A percentile compares a stretch with the other conserved stretches of the same genome.
Conservation (phyloP, 2,113 vertebrate genomes). For the Pogonocichla stellata region DNA sequence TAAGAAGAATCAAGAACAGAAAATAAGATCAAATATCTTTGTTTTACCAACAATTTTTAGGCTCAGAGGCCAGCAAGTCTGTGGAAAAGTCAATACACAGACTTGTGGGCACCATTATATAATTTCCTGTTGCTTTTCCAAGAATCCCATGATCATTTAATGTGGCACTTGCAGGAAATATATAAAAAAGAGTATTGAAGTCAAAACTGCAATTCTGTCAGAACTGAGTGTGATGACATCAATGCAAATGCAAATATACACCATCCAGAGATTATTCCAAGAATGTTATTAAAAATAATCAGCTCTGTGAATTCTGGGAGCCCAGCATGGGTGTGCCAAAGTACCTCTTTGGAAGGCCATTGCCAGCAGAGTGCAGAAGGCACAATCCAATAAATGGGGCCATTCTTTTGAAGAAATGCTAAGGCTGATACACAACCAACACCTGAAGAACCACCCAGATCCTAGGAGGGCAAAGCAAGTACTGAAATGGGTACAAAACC, state of each 20-base stretch:
- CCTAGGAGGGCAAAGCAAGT: not conserved
- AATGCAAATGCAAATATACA: not conserved
- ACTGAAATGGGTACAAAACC: not conserved
- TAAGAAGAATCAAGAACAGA: not conserved
- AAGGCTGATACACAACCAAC: not conserved
- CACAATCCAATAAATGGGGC: not conserved
- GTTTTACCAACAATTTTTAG: not conserved
- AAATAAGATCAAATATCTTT: not conserved
- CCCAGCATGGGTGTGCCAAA: not conserved
- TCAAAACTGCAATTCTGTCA: not conserved
- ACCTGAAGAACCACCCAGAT: not conserved
- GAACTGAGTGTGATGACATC: not conserved
- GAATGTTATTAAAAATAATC: not conserved
- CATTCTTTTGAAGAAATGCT: not conserved
- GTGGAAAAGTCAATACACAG: slow-evolving; percentile 29
- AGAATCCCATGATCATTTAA: not conserved
- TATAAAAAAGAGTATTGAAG: not conserved
- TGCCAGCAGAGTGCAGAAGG: not conserved
- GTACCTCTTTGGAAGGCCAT: not conserved
- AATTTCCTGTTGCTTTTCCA: slow-evolving; percentile 36
- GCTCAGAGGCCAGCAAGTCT: not conserved
- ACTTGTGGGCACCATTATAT: slow-evolving; percentile 14
- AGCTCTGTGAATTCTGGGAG: not conserved
- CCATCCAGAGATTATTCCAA: not conserved
- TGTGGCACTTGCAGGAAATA: not conserved